phyloP scores from a whole-genome alignment of 2,113 vertebrate species.

The Perccottus glenii region DNA sequence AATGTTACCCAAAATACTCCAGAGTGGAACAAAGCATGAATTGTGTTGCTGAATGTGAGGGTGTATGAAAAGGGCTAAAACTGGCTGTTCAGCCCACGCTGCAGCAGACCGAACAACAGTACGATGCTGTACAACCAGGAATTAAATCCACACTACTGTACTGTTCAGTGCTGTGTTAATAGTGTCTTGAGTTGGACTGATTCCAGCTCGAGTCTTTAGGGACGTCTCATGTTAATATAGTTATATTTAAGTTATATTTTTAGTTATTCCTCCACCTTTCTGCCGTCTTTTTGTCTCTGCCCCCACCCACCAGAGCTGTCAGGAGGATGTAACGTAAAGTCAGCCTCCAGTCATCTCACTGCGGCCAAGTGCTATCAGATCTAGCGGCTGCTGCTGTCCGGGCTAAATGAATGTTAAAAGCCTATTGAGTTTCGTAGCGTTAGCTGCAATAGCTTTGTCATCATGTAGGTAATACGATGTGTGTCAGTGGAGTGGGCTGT shows the following conservation, averaged over 20 bases:
- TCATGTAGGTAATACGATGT: conserved; percentile 66
- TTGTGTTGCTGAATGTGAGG: background rate
- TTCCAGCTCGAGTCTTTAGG: background rate
- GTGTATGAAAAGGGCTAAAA: conserved; percentile 9
- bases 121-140: too few species aligned
- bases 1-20: conserved; percentile 1
- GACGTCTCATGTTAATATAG: conserved; percentile 5
- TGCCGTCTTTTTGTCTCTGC: conserved; percentile 15
- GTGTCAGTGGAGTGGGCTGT: conserved; percentile 26
- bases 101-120: background rate
- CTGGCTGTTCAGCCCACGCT: background rate
- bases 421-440: conserved; percentile 69
- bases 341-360: conserved; percentile 29
- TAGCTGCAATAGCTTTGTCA: conserved; percentile 47
- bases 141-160: too few species aligned
- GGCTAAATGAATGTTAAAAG: conserved; percentile 71
- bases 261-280: background rate
- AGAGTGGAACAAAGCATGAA: background rate
- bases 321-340: conserved; percentile 22
- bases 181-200: background rate
- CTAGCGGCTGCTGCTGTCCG: conserved; percentile 35
- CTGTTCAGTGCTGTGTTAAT: background rate
- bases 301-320: conserved; percentile 12
- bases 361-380: conserved; percentile 48
- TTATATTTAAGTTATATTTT: conserved; percentile 5